Evolutionary conservation across 30 jellyfish, hydroid and myxozoan genomes (phyloP), one percentile per base, ranked within the genome.

Genomic region (Pelagia noctiluca): DNA sequence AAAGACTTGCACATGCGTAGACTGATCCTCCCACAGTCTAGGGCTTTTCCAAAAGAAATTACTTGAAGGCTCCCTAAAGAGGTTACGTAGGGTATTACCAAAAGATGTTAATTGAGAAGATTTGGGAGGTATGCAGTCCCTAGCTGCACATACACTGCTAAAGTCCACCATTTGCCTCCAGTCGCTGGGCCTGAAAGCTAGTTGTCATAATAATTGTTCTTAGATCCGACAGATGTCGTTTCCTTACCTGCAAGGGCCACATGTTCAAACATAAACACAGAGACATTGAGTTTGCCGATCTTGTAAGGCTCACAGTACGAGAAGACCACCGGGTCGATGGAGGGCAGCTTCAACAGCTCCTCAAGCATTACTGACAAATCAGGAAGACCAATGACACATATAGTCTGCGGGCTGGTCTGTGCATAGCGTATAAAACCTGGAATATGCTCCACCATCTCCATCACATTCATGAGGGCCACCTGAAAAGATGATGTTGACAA

Each of bases 241-340:
- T n/a, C n/a, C 90, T 30, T 48, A 80, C 90, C 90, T 8, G 54
- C 86, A 80, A 91, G 85, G 16, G 98, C 98, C 19, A 78, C 78
- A 32, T 91, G 98, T 26, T 69, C 84, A 50, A 85, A 91, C 85
- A 75, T 70, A 46, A 91, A 91, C 28, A 91, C 94, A 3, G 95
- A 81, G 4, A 91, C 54, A 60, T 50, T 73, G 32, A 85, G 72
- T 49, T 69, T 87, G 32, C 98, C 98, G 64, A 91, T 73, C 62
- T 91, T 91, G 89, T 75, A 91, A 1, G 96, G 89, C 61, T 91
- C 98, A 29, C 88, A 91, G 38, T 85, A 91, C 2, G 96, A 91
- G 42, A 85, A 91, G 33, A 91, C 98, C 12, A 91, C 81, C 33
- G 83, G 82, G 46, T 91, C 89, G 66, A 76, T 30, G 37, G 91